Base-by-base conservation (phyloP, 2,888 invertebrate genomes). In the Drosophila borealis region DNA sequence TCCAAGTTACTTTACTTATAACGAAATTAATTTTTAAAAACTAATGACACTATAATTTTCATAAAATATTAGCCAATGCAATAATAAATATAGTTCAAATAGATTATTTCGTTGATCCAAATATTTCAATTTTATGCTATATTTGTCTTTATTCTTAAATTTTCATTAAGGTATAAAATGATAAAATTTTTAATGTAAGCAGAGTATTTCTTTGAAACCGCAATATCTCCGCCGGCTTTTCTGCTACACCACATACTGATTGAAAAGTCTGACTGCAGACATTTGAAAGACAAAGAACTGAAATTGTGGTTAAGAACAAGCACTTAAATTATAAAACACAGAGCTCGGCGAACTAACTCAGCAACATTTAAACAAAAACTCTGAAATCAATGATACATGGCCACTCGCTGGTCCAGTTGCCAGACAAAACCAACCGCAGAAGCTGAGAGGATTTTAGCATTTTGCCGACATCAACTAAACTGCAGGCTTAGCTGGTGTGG, bases 361-460 rank as follows among this genome's bases (percentile, higher is more conserved):
- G 41, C 14, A 45, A 46, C 21, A 54, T 42, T 33, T 10, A 14
- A 3, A 33, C 54, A 44, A 42, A 37, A 65, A 57, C 37, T 59
- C 17, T 60, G 42, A 37, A 72, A 69, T 76, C 77, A 76, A 66
- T 68, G 68, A 63, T 54, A 76, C 59, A 76, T 56, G 60, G 63
- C 64, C 57, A 56, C 50, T 61, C 44, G 29, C 29, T 21, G 70
- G 55, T 29, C 51, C 34, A 45, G 59, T 60, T 33, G 49, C 53
- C 37, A 45, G 55, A 65, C 64, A 64, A 64, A 70, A 65, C 67
- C 49, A 70, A 65, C 80, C 80, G 65, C 80, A 81, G 63, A 66
- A 80, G 71, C 70, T 77, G 77, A 80, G 65, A 80, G 74, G 82
- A 82, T 80, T 80, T 81, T 69, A 73, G 63, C 81, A 81, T 79